Conservation (phyloP, 2,888 invertebrate species). For the Siphlonurus alternatus region DNA sequence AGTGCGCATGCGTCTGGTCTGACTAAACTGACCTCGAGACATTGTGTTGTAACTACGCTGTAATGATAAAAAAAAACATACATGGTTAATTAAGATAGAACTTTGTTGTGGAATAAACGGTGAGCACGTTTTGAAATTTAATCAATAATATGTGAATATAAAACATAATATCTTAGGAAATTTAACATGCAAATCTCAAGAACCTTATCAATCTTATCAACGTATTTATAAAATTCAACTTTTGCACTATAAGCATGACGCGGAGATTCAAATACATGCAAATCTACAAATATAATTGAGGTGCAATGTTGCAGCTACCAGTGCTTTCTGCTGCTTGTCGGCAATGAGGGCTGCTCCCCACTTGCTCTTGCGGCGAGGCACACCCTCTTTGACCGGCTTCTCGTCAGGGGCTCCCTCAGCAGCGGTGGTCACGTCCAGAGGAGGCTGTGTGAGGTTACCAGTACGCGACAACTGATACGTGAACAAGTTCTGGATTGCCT, state of each 20-base stretch:
- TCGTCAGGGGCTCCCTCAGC: constrained; percentile 13
- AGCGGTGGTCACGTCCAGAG: constrained; percentile 12
- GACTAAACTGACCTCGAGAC: constrained; percentile 61
- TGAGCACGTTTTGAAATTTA: background rate
- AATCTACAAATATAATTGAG: too few relatives aligned
- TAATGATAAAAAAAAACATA: constrained; percentile 13
- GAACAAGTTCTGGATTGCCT: constrained; percentile 58
- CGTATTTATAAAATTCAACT: too few relatives aligned
- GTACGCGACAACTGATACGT: constrained; percentile 63
- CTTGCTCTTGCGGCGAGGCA: constrained; percentile 19
- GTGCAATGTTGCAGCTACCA: too few relatives aligned
- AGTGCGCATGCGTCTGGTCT: constrained; percentile 74
- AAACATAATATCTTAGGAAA: background rate
- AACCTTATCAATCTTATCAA: too few relatives aligned
- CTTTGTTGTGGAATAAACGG: background rate
- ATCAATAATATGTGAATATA: constrained; percentile 2
- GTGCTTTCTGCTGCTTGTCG: constrained; percentile 19
- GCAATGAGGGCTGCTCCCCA: constrained; percentile 33
- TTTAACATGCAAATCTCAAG: background rate
- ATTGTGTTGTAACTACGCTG: constrained; percentile 50
- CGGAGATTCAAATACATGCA: too few relatives aligned
- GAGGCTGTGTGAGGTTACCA: constrained; percentile 52
- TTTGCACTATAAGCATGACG: too few relatives aligned
- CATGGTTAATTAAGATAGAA: background rate
- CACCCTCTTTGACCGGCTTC: constrained; percentile 20